A percentile compares a stretch with the other conserved stretches of the same genome.
phyloP scores from a whole-genome alignment of 2,113 vertebrate species.

The Muscicapa adusta region DNA sequence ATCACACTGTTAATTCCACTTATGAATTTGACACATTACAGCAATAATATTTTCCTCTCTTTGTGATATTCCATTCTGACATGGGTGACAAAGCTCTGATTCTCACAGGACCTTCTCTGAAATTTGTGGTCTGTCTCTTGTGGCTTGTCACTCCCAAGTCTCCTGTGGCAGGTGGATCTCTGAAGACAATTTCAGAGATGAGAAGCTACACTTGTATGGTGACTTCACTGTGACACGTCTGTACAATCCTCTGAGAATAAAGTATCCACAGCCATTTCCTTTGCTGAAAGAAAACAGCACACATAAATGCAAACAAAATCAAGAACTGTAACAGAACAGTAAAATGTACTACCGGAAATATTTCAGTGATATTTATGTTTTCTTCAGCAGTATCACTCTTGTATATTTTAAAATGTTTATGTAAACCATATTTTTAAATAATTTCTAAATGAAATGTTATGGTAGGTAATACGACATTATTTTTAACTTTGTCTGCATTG shows the following conservation, averaged over 20 bases:
- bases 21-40: not conserved
- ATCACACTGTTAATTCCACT: not conserved
- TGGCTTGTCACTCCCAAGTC: not conserved
- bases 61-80: not conserved
- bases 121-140: not conserved
- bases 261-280: not conserved
- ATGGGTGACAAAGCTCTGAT: not conserved
- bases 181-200: not conserved
- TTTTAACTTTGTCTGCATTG: not conserved
- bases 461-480: not conserved
- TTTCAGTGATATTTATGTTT: not conserved
- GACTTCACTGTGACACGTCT: not conserved
- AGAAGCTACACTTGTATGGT: not conserved
- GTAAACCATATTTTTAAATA: not conserved
- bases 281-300: not conserved
- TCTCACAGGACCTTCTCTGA: not conserved
- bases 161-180: not conserved
- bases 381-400: not conserved
- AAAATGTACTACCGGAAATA: not conserved
- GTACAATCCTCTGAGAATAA: not conserved
- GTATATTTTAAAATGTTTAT: not conserved
- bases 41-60: not conserved
- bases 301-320: not conserved
- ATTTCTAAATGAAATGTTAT: not conserved
- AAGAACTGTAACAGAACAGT: not conserved